Evolutionary conservation across 2,888 invertebrate species (phyloP).

Genomic region (Dendrolimus pini): DNA sequence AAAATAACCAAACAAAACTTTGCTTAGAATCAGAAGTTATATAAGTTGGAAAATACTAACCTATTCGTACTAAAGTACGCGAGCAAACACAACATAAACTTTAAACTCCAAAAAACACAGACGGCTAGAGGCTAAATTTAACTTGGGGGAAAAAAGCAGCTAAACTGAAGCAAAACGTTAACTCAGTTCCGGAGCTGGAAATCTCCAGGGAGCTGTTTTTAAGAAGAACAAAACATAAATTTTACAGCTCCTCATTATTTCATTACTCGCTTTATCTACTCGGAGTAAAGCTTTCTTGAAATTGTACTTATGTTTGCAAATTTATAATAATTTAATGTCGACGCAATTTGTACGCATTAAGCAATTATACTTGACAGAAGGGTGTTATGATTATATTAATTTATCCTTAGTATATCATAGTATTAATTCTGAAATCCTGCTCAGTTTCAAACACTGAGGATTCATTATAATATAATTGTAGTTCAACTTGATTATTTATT

Average conservation of each 20-base stretch:
- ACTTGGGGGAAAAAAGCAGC: slow-evolving; percentile 45
- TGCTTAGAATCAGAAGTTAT: slow-evolving; percentile 5
- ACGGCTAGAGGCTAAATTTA: slow-evolving; percentile 48
- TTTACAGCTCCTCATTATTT: slow-evolving; percentile 72
- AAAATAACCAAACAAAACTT: no score
- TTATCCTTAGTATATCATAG: not conserved
- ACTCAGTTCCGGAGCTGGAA: slow-evolving; percentile 51
- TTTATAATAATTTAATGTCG: slow-evolving; percentile 13
- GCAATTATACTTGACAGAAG: slow-evolving; percentile 7
- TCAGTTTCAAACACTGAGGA: no score
- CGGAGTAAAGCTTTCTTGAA: slow-evolving; percentile 25
- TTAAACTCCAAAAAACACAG: slow-evolving; percentile 42
- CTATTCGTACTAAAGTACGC: slow-evolving; percentile 16
- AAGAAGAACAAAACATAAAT: slow-evolving; percentile 70
- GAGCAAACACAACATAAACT: slow-evolving; percentile 31
- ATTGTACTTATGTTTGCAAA: slow-evolving; percentile 9
- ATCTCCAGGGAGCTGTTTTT: slow-evolving; percentile 65
- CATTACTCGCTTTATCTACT: slow-evolving; percentile 56
- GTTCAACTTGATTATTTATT: no score
- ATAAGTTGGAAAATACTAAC: slow-evolving; percentile 1
- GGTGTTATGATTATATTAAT: not conserved
- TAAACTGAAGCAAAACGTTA: slow-evolving; percentile 53
- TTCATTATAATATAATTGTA: no score
- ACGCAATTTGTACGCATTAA: slow-evolving; percentile 5
- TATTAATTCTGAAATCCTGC: not conserved